Conservation (phyloP, 2,797 vertebrate genomes). For the Xenentodon cancila region DNA sequence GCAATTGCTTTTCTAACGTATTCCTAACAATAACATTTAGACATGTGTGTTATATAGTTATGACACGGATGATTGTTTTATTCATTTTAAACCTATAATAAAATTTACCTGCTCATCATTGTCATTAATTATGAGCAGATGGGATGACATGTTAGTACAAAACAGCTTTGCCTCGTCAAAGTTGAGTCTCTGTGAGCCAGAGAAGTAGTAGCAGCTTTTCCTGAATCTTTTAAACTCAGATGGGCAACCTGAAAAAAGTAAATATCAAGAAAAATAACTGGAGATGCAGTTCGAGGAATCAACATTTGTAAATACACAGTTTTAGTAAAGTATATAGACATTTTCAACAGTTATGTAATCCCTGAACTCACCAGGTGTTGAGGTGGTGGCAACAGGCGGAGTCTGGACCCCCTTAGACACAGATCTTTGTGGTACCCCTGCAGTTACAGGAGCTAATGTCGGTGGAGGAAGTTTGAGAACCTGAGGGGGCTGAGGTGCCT, state of each 20-base stretch:
- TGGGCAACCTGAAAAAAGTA: constrained; percentile 85
- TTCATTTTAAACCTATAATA: constrained; percentile 1
- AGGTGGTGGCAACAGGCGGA: constrained; percentile 44
- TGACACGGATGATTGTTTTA: not conserved
- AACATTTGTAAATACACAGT: not conserved
- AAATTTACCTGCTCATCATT: constrained; percentile 91
- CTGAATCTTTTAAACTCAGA: constrained; percentile 88
- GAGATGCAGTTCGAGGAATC: not conserved
- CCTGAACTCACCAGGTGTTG: constrained; percentile 66
- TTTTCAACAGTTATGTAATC: not conserved
- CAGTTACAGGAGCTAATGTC: constrained; percentile 30
- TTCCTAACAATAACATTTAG: constrained; percentile 76
- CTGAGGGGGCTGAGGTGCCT: constrained; percentile 15
- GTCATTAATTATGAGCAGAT: constrained; percentile 90
- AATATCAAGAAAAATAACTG: not conserved
- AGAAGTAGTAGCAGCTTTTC: constrained; percentile 93
- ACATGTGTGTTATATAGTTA: not conserved
- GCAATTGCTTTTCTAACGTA: constrained; percentile 87
- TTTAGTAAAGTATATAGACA: no score
- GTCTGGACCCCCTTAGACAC: constrained; percentile 79
- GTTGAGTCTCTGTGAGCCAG: constrained; percentile 81
- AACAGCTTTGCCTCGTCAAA: constrained; percentile 88
- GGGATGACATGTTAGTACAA: constrained; percentile 86
- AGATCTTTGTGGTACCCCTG: constrained; percentile 75
- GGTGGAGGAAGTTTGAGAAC: constrained; percentile 57